Base-by-base conservation (phyloP, 2,888 invertebrate genomes). In the Amphipyra tragopoginis region DNA sequence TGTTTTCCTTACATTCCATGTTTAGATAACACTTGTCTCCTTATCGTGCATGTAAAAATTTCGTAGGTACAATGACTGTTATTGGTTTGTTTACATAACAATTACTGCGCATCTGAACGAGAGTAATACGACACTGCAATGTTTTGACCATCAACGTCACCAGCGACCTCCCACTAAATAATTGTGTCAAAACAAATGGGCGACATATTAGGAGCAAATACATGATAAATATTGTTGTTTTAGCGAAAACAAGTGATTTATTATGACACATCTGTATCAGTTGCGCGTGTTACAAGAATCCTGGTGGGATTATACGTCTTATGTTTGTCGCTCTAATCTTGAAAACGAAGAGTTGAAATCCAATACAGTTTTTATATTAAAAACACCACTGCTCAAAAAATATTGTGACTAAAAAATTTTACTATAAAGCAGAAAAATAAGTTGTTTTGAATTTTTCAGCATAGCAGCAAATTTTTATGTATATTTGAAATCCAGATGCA, bases 21-120 rank as follows among this genome's bases (percentile, higher is more conserved):
- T 49, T 42, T 40, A 33, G 36, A 40, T n/a, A n/a, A 51, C 64
- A 58, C 54, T 52, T 9, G 38, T 38, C 11, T 29, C 38, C 9
- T 42, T 64, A 62, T 65, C 55, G 10, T 33, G 21, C 7, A 8
- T 39, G 42, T 34, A 9, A 49, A 11, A 49, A 43, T 40, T 43
- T 5, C 4, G 26, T n/a, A n/a, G n/a, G n/a, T 42, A 55, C 55
- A 55, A 48, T 54, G 47, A 21, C 7, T 33, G 7, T 47, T 33
- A 56, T 54, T 48, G 43, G 15, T 48, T 26, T 67, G 54, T 67
- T 67, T 38, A 54, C 68, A 54, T 48, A 52, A 67, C 57, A 67
- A 60, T 7, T 34, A 26, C 29, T 40, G 10, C 42, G 52, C 29
- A 53, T 34, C 11, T 57, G 57, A 67, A 51, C 57, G 54, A 52